Evolutionary conservation across 2,797 vertebrate species (phyloP), one percentile per base, ranked within the genome.

Genomic region (Arnoldichthys spilopterus): DNA sequence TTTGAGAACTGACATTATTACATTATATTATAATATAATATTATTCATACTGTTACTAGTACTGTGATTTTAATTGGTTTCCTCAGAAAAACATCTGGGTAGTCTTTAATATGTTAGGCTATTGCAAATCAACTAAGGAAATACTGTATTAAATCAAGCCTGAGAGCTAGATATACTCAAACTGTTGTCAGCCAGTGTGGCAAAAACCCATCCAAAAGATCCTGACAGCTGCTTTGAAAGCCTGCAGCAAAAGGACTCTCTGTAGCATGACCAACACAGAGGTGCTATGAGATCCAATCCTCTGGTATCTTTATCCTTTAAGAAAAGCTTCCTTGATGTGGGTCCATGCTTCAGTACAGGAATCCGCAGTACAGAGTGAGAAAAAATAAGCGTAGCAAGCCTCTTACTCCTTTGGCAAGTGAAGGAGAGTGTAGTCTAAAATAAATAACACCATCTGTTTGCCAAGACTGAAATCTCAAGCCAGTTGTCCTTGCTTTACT

Each of bases 381-480:
- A 28, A 12, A 13, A 18, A 22, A 70, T 1, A 20, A 54, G 7
- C 6, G 43, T 11, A 58, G 6, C 18, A 58, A 22, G 22, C 22
- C 18, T 7, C 16, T 24, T 58, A 74, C 51, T 45, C n/a, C 15
- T 13, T 37, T n/a, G 47, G 64, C 61, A 54, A 45, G 56, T 54
- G 58, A 63, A 47, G 54, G 69, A 43, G 30, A 30, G 43, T 30
- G 16, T 18, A 61, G n/a, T 13, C 6, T 40, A 61, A 59, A 53
- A 63, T 20, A 37, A 76, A 74, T n/a, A 70, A 63, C 30, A 32
- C 64, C 45, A 49, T 73, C 61, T 79, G 70, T 47, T 32, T 47
- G 26, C 13, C 28, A 37, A 74, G 77, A 74, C 16, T 9, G 61
- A 24, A 32, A 16, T 20, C 43, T 43, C 43, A 49, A 63, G 24